Evolutionary conservation across 2,888 invertebrate species (phyloP).

Genomic region (Leptodirus hochenwartii): DNA sequence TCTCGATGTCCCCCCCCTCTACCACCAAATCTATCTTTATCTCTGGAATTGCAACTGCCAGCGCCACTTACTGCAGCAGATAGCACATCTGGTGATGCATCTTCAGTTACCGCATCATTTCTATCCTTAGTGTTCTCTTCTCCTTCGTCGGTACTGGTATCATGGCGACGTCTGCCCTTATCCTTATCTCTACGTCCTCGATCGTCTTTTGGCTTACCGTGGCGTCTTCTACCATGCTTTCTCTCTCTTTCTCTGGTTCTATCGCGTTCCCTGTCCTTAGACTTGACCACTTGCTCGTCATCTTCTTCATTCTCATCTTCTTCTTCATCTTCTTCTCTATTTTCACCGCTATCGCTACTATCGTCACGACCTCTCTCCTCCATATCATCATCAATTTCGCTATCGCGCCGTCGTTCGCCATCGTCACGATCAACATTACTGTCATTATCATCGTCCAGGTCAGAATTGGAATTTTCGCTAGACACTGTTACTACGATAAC

Average conservation of each 20-base stretch:
- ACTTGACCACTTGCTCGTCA: slow-evolving; percentile 8
- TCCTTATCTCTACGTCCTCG: not conserved
- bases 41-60: no score
- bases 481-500: no score
- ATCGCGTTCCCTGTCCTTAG: slow-evolving; percentile 10
- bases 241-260: slow-evolving; percentile 3
- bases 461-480: no score
- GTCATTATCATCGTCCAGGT: slow-evolving; percentile 9
- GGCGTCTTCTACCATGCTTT: slow-evolving; percentile 6
- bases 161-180: not conserved
- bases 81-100: no score
- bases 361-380: slow-evolving; percentile 14
- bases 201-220: not conserved
- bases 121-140: not conserved
- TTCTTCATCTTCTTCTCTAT: slow-evolving; percentile 3
- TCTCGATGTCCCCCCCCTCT: no score
- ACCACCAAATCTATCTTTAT: no score
- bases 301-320: slow-evolving; percentile 5
- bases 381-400: slow-evolving; percentile 22
- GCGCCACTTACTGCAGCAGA: no score
- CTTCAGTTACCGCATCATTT: not conserved
- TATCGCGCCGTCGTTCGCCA: slow-evolving; percentile 20
- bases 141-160: not conserved
- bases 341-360: slow-evolving; percentile 3
- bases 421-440: slow-evolving; percentile 7